phyloP scores from a whole-genome alignment of 2,797 vertebrate genomes.

The Phylloscopus collybita region DNA sequence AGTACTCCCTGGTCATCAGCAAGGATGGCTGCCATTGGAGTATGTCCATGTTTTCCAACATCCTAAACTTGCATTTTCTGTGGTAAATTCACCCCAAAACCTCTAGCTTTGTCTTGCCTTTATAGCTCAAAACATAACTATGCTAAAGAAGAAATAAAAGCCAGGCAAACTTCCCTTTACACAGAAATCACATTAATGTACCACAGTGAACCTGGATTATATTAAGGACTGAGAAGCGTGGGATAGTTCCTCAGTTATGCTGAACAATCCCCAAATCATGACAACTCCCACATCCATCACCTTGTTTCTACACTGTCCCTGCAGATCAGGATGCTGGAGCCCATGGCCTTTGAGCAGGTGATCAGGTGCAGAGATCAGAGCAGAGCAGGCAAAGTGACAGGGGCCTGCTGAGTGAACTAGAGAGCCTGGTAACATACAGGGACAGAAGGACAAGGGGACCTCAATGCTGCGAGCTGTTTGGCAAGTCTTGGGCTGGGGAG shows the following conservation, averaged over 20 bases:
- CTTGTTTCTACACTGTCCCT: not conserved
- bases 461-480: not conserved
- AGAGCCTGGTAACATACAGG: not conserved
- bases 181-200: not conserved
- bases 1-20: not conserved
- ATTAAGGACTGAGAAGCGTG: not conserved
- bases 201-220: not conserved
- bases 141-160: not conserved
- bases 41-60: not conserved
- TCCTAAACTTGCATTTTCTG: constrained; percentile 4
- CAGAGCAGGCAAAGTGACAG: not conserved
- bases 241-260: not conserved
- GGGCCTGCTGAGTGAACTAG: not conserved
- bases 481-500: not conserved
- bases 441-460: not conserved
- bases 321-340: not conserved
- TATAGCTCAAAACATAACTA: constrained; percentile 34
- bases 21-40: not conserved
- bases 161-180: constrained; percentile 1
- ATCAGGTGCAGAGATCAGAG: no score
- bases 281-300: not conserved
- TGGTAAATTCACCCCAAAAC: not conserved
- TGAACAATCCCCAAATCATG: not conserved
- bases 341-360: fast-evolving
- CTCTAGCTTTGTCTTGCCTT: not conserved